Percentiles rank a stretch among this genome's conserved stretches.
These are phyloP conservation scores for Unio pictorum DNA, from an alignment of 2,888 invertebrate species.

Conservation along the genomic window DNA sequence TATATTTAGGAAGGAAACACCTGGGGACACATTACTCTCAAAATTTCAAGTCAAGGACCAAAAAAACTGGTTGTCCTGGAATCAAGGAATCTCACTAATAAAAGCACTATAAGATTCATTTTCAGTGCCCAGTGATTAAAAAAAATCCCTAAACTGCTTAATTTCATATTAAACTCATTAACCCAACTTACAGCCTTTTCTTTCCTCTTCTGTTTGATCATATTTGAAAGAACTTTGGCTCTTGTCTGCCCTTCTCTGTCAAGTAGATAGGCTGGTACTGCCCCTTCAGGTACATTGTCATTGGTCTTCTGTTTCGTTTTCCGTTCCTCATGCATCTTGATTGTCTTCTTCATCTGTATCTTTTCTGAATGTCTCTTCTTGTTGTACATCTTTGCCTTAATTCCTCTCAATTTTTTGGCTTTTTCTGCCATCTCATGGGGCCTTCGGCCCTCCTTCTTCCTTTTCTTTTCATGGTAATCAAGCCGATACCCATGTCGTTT, in stretches of 20 bases:
- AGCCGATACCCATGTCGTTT: constrained; percentile 96
- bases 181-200: constrained; percentile 84
- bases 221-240: constrained; percentile 97
- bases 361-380: constrained; percentile 97
- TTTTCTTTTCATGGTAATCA: constrained; percentile 96
- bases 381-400: constrained; percentile 98
- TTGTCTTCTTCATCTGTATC: constrained; percentile 98
- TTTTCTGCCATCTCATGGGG: constrained; percentile 92
- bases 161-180: neutral
- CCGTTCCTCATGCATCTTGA: constrained; percentile 97
- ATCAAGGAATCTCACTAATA: no score
- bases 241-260: constrained; percentile 95
- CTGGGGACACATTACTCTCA: no score
- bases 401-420: constrained; percentile 92
- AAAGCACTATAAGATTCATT: neutral
- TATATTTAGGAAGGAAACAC: no score
- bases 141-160: neutral
- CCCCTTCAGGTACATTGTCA: constrained; percentile 87
- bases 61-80: no score
- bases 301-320: constrained; percentile 84
- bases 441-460: constrained; percentile 95
- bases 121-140: neutral
- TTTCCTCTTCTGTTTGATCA: constrained; percentile 99
- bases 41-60: no score
- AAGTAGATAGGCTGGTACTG: constrained; percentile 94